These are phyloP conservation scores for Agonopterix heracliana DNA, from an alignment of 2,888 invertebrate species.

Conservation along the genomic window DNA sequence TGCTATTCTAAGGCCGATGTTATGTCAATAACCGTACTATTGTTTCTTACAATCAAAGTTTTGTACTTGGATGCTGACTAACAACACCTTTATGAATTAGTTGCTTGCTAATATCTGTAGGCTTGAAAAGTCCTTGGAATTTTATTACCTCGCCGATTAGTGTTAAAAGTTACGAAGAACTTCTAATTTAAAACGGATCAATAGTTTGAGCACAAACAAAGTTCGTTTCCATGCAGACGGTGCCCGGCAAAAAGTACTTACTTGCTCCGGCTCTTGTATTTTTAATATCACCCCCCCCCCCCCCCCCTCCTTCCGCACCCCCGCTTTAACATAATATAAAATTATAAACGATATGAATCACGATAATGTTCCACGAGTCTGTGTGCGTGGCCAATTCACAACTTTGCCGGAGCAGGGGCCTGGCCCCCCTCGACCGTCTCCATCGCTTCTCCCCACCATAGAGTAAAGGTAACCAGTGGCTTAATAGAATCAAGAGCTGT, in stretches of 20 bases:
- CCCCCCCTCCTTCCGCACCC: conserved; percentile 26
- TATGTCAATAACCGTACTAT: too few relatives aligned
- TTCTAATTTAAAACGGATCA: conserved; percentile 35
- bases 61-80: too few relatives aligned
- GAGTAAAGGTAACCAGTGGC: conserved; percentile 9
- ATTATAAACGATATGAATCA: conserved; percentile 76
- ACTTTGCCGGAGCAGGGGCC: conserved; percentile 52
- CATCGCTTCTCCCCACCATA: conserved; percentile 28
- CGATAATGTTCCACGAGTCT: conserved; percentile 67
- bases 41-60: too few relatives aligned
- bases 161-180: conserved; percentile 4
- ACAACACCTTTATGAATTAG: too few relatives aligned
- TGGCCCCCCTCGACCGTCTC: conserved; percentile 22
- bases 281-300: conserved; percentile 64
- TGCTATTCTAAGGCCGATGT: too few relatives aligned
- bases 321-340: conserved; percentile 75
- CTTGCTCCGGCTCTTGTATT: conserved; percentile 65
- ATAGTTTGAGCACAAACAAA: conserved; percentile 67
- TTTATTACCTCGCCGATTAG: too few relatives aligned
- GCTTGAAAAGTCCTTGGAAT: too few relatives aligned
- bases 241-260: conserved; percentile 51
- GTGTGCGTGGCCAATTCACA: conserved; percentile 71
- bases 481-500: too few relatives aligned
- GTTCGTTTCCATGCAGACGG: conserved; percentile 62
- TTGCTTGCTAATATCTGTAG: too few relatives aligned